Evolutionary conservation across 2,797 vertebrate genomes (phyloP).

Genomic region (Acrossocheilus wenchowensis): DNA sequence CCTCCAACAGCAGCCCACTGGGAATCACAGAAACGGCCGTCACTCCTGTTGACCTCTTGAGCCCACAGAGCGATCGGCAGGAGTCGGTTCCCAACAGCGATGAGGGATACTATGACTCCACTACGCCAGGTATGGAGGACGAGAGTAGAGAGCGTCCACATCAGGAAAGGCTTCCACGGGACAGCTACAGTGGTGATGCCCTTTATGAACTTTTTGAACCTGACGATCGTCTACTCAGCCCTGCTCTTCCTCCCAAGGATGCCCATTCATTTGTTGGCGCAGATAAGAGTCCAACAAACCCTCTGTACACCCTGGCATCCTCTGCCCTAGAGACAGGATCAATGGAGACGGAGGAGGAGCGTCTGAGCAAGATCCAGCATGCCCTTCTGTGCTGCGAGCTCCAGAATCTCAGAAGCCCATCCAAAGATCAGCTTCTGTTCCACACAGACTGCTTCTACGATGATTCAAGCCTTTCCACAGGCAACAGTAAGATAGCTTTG

Average conservation of each 20-base stretch:
- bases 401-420: conserved; percentile 73
- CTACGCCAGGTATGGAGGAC: conserved; percentile 91
- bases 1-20: conserved; percentile 71
- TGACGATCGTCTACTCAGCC: conserved; percentile 88
- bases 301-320: conserved; percentile 75
- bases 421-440: conserved; percentile 69
- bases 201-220: conserved; percentile 95
- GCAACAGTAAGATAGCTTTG: conserved; percentile 61
- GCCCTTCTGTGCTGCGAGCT: conserved; percentile 84
- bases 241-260: conserved; percentile 76
- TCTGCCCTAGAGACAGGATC: conserved; percentile 76
- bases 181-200: conserved; percentile 97
- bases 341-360: conserved; percentile 84
- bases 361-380: conserved; percentile 84
- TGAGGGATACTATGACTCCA: conserved; percentile 94
- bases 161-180: conserved; percentile 87
- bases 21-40: conserved; percentile 68
- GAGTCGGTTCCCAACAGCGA: conserved; percentile 96
- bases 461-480: conserved; percentile 68
- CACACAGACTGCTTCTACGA: conserved; percentile 62
- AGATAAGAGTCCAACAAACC: conserved; percentile 67
- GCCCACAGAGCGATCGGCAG: conserved; percentile 94
- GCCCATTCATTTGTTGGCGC: conserved; percentile 81
- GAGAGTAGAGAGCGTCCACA: conserved; percentile 83
- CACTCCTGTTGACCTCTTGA: conserved; percentile 81